Evolutionary conservation across 1,140 invertebrate species (phyloP).

Genomic region (Procambarus virginalis): DNA sequence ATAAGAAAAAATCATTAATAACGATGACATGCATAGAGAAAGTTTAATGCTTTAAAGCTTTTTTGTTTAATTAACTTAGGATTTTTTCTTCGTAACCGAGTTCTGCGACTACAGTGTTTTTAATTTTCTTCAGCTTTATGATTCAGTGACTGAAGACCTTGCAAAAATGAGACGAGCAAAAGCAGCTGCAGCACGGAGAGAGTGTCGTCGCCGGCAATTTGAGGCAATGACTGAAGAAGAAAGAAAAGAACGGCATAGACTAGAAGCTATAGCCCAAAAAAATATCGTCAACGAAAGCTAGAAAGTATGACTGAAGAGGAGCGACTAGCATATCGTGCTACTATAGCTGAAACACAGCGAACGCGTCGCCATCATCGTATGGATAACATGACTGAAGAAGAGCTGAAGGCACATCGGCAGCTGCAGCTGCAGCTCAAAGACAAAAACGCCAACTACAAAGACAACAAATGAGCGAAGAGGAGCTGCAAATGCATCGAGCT

Average conservation of each 20-base stretch:
- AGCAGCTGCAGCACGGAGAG: constrained; percentile 11
- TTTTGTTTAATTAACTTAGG: too few species aligned
- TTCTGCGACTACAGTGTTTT: background rate
- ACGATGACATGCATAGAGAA: too few species aligned
- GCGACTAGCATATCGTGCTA: background rate
- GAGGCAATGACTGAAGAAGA: constrained; percentile 14
- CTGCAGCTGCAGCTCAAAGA: constrained; percentile 9
- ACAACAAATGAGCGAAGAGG: constrained; percentile 4
- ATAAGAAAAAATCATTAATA: too few species aligned
- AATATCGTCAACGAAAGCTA: background rate
- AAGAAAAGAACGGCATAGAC: background rate
- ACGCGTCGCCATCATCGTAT: background rate
- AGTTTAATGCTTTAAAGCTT: too few species aligned
- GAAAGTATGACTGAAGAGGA: constrained; percentile 18
- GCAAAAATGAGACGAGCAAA: background rate
- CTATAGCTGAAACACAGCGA: constrained; percentile 4
- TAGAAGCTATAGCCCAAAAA: background rate
- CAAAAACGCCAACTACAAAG: background rate
- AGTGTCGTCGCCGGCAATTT: background rate
- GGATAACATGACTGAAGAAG: constrained; percentile 16
- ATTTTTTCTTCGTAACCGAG: too few species aligned
- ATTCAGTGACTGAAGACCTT: background rate
- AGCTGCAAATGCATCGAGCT: background rate
- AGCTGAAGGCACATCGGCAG: background rate
- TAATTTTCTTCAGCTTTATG: background rate